These are phyloP conservation scores for Sesia bembeciformis DNA, from an alignment of 2,888 invertebrate species.

Conservation along the genomic window DNA sequence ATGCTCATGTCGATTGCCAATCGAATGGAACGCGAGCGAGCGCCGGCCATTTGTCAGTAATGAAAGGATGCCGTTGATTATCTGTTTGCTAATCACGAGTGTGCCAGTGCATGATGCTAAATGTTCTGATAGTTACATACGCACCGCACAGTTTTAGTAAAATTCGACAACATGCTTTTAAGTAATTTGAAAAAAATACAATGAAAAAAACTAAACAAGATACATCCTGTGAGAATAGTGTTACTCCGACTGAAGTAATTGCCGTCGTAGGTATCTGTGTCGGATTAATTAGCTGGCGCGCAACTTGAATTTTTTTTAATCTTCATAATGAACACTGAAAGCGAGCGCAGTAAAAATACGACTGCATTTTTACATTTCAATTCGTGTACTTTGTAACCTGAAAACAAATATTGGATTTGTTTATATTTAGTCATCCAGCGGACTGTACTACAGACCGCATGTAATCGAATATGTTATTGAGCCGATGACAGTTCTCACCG, in stretches of 20 bases:
- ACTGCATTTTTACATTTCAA: slow-evolving; percentile 36
- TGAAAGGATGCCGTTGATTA: slow-evolving; percentile 40
- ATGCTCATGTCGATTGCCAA: slow-evolving; percentile 61
- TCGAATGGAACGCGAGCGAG: slow-evolving; percentile 41
- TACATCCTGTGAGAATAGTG: slow-evolving; percentile 39
- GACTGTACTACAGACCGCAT: slow-evolving; percentile 40
- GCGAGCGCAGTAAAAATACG: background rate
- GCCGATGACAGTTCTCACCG: slow-evolving; percentile 18
- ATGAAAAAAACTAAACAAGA: slow-evolving; percentile 5
- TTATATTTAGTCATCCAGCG: slow-evolving; percentile 37
- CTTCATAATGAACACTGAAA: slow-evolving; percentile 31
- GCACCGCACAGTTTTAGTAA: background rate
- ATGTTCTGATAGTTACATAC: background rate
- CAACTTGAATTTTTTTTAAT: slow-evolving; percentile 44
- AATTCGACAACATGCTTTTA: slow-evolving; percentile 4
- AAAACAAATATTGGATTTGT: slow-evolving; percentile 20
- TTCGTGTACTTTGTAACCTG: slow-evolving; percentile 21
- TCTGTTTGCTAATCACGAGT: slow-evolving; percentile 36
- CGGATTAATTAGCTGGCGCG: slow-evolving; percentile 49
- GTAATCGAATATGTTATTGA: slow-evolving; percentile 48
- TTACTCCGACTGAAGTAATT: slow-evolving; percentile 42
- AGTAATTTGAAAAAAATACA: slow-evolving; percentile 20
- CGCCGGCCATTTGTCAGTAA: slow-evolving; percentile 38
- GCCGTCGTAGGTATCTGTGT: slow-evolving; percentile 35
- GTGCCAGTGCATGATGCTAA: background rate